Percentiles rank a stretch among this genome's conserved stretches.
These are phyloP conservation scores for Lepus americanus DNA, from an alignment of 2,113 vertebrate genomes.

Conservation along the genomic window DNA sequence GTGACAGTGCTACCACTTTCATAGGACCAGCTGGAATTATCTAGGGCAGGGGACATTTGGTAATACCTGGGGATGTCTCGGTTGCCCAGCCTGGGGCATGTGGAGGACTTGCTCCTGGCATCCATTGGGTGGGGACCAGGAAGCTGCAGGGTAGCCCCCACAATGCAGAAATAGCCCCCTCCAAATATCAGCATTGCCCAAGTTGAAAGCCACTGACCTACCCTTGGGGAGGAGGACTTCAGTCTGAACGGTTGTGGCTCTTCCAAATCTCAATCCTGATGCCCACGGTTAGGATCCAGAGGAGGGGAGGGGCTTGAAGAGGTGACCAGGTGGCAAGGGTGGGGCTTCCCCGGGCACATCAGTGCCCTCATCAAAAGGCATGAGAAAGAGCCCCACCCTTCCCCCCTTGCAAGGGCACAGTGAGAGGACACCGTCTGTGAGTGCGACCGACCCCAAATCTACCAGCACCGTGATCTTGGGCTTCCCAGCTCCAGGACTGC, in stretches of 20 bases:
- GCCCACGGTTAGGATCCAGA: not conserved
- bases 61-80: not conserved
- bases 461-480: not conserved
- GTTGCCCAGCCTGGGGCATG: not conserved
- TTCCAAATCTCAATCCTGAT: not conserved
- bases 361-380: not conserved
- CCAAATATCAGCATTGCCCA: rapidly evolving
- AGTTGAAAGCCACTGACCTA: not conserved
- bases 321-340: not conserved
- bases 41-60: not conserved
- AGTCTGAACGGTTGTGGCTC: no score
- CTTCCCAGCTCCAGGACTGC: not conserved
- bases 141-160: rapidly evolving
- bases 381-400: not conserved
- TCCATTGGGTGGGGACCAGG: not conserved
- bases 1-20: not conserved
- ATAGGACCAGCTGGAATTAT: not conserved
- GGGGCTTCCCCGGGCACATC: not conserved
- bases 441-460: not conserved
- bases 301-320: no score
- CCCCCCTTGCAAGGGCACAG: not conserved
- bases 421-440: not conserved
- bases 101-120: not conserved
- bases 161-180: rapidly evolving
- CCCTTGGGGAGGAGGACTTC: not conserved